Conservation (phyloP, 2,113 vertebrate species). For the Aspidoscelis tigris region DNA sequence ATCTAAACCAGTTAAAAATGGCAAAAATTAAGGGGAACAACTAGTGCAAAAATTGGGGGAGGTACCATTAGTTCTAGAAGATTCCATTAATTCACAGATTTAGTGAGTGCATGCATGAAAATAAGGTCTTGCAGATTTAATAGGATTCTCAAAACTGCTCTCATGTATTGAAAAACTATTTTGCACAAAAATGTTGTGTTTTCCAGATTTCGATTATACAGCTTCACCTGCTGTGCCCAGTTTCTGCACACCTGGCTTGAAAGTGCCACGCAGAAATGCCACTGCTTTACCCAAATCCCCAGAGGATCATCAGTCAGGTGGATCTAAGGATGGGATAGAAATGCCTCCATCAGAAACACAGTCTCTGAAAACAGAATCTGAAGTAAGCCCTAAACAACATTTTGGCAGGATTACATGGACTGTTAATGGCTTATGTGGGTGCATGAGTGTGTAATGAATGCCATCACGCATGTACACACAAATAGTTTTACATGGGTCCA, state of each 20-base stretch:
- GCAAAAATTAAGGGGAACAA: too few relatives aligned
- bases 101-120: too few relatives aligned
- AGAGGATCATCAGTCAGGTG: slow-evolving; percentile 27
- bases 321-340: slow-evolving; percentile 45
- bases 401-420: neutral
- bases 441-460: too few relatives aligned
- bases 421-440: neutral
- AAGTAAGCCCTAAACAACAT: slow-evolving; percentile 54
- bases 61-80: too few relatives aligned
- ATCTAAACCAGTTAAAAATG: too few relatives aligned
- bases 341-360: slow-evolving; percentile 63
- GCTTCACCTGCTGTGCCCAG: slow-evolving; percentile 81
- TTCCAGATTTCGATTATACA: slow-evolving; percentile 62
- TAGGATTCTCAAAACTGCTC: too few relatives aligned
- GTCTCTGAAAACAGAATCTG: slow-evolving; percentile 74
- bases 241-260: slow-evolving; percentile 84
- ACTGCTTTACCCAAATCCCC: slow-evolving; percentile 44
- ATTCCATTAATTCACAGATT: too few relatives aligned
- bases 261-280: slow-evolving; percentile 66
- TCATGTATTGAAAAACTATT: too few relatives aligned
- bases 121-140: too few relatives aligned
- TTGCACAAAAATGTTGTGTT: slow-evolving; percentile 1
- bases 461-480: too few relatives aligned
- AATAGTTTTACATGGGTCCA: too few relatives aligned
- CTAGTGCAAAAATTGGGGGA: too few relatives aligned